A percentile compares a stretch with the other conserved stretches of the same genome.
These are phyloP conservation scores for Trichosurus vulpecula DNA, from an alignment of 2,797 vertebrate genomes.

Conservation along the genomic window DNA sequence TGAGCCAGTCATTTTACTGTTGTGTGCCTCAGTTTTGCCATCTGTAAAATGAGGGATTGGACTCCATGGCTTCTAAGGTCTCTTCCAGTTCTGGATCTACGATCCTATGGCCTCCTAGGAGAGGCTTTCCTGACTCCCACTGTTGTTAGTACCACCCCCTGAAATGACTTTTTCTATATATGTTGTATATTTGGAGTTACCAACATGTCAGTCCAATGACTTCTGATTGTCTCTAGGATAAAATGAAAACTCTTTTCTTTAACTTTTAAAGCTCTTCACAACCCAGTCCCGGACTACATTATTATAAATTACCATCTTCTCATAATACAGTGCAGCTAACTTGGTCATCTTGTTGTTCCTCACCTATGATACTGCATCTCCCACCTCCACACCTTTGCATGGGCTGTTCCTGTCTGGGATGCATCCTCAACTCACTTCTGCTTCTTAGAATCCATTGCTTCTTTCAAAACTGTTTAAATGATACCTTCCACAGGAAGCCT, in stretches of 20 bases:
- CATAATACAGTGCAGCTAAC: background rate
- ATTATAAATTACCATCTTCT: background rate
- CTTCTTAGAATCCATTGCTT: background rate
- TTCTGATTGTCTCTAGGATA: background rate
- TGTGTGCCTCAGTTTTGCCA: background rate
- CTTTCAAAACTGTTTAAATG: background rate
- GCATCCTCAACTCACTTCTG: background rate
- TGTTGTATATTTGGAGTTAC: background rate
- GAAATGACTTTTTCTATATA: background rate
- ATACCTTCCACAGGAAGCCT: background rate
- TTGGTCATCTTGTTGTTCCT: background rate
- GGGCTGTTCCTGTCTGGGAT: background rate
- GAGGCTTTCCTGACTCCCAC: background rate
- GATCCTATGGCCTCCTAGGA: background rate
- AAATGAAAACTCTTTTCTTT: background rate
- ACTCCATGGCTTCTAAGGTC: background rate
- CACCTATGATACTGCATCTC: background rate
- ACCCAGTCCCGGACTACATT: background rate
- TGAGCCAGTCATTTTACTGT: background rate
- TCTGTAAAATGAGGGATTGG: background rate
- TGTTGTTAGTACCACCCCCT: background rate
- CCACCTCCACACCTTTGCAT: background rate
- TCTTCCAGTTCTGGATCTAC: background rate
- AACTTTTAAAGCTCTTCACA: background rate
- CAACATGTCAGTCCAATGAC: background rate